Base-by-base conservation (phyloP, 2,888 invertebrate species). In the Eupithecia abbreviata region DNA sequence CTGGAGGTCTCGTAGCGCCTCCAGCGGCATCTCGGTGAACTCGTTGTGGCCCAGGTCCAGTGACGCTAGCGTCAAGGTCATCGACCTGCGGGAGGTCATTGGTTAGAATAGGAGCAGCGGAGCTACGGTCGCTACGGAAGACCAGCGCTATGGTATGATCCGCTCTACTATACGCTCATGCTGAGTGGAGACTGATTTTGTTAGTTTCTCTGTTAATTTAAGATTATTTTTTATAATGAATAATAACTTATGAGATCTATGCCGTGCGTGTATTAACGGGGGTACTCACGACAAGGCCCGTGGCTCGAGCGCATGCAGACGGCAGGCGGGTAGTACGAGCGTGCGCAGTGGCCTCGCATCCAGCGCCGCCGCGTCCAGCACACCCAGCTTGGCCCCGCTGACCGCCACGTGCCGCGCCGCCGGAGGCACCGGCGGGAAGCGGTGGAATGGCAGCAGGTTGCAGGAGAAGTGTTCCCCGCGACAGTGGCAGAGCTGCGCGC, bases 21-120 rank as follows among this genome's bases (percentile, higher is more conserved):
- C 95, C 81, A 96, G 95, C 43, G 97, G 97, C 80, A 97, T 90
- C 84, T 96, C 96, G 84, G 97, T 96, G 84, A 97, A 95, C 86
- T 96, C 96, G 90, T 97, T 97, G 92, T 96, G 96, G 84, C 97
- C 97, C 81, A 97, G 92, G 91, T 98, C 98, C 88, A 98, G 88
- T 4, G 98, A 97, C 82, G 97, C 96, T 79, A 98, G 95, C 82
- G 97, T 97, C 84, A 96, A 96, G 76, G 96, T 96, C 95, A 97
- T 96, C 65, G 97, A 97, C 86, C 98, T 98, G 96, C 58, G 18
- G 43, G 30, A 18, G 62, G 12, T 41, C 12, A 12, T 13, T 3
- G n/a, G 18, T 51, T 7, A 41, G 3, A n/a, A 30, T 3, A 7
- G 2, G 49, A n/a, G 12, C 30, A 41, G 1, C 30, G 30, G 30